Base-by-base conservation (phyloP, 2,797 vertebrate genomes). In the Enteromius mattozi region DNA sequence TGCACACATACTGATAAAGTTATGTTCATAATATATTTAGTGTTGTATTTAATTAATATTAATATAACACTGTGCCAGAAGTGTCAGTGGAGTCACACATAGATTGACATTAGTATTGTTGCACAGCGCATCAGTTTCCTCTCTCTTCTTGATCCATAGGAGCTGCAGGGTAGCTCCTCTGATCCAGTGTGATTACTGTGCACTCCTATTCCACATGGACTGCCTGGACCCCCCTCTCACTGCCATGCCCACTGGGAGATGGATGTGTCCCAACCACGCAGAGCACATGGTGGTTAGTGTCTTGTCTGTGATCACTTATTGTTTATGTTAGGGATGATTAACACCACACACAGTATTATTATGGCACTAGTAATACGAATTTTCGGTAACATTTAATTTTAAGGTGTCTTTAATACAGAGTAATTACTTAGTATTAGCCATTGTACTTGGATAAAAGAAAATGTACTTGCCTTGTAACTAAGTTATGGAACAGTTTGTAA, bases 201-300 rank as follows among this genome's bases (percentile, higher is more conserved):
- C 97, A 0, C 97, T 99, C 40, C 94, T 99, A 83, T 99, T 99
- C 92, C 98, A 99, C 93, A 99, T 99, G 97, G 98, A 99, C 95
- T 99, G 98, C 92, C 93, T 99, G 90, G 97, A 99, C 90, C 98
- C 98, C 27, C 98, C 98, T 0, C 97, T 99, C 89, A 99, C 98
- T 90, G 97, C 98, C 91, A 96, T 99, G 96, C 98, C 98, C 80
- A 94, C 97, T 85, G 98, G 98, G 85, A 96, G 97, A 93, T 99
- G 98, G 98, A 99, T 99, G 98, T 99, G 98, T 90, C 98, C 98
- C 49, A 99, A 99, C 92, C 98, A 99, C 81, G 97, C 98, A 13
- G 98, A 99, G 90, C 97, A 99, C 79, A 92, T 97, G 90, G 97
- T 97, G 97, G 98, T 99, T 93, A 95, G 97, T 84, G 86, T 19